Base-by-base conservation (phyloP, 1,140 invertebrate species). In the Aphidius ervi region DNA sequence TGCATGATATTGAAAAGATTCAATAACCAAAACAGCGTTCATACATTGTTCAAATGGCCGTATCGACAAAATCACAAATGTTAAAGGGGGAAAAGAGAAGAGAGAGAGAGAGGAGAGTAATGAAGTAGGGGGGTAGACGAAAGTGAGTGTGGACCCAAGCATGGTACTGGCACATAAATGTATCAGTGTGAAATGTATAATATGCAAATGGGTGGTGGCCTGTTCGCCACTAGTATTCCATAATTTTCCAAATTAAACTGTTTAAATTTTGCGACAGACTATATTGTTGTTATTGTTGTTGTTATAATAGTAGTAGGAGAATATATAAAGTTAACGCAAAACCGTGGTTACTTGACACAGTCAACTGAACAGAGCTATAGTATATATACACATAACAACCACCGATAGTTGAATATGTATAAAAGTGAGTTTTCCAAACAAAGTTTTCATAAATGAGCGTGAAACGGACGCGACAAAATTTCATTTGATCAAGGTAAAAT, bases 201-300 rank as follows among this genome's bases (percentile, higher is more conserved):
- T 56, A 62, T 62, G 60, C 20, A 56, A 62, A 62, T 62, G 31
- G 56, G 9, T 43, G 9, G 7, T 7, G 20, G 43, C 23, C 9
- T 31, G 4, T 31, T 31, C 23, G 23, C 23, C 23, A 31, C 23
- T 40, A 10, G 48, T 56, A 40, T 56, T 43, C 41, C 39, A 49
- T 52, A 62, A 62, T 56, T 62, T 64, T 48, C 47, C 55, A 63
- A 66, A 66, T 65, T 64, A 65, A 67, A 66, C 65, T 69, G 55
- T 58, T 59, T 63, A 59, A 57, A 62, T 65, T 58, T 58, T 47
- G 58, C 45, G 42, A 10, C 42, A 10, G 42, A 31, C 23, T 31
- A 48, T 55, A 65, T 65, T 60, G 59, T 62, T 65, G 63, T 66
- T 66, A 62, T 45, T 56, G 57, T 50, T 55, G 55, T 42, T 61